Percentiles rank a stretch among this genome's conserved stretches.
These are phyloP conservation scores for Onychomys arenicola DNA, from an alignment of 2,797 vertebrate genomes.

Conservation along the genomic window DNA sequence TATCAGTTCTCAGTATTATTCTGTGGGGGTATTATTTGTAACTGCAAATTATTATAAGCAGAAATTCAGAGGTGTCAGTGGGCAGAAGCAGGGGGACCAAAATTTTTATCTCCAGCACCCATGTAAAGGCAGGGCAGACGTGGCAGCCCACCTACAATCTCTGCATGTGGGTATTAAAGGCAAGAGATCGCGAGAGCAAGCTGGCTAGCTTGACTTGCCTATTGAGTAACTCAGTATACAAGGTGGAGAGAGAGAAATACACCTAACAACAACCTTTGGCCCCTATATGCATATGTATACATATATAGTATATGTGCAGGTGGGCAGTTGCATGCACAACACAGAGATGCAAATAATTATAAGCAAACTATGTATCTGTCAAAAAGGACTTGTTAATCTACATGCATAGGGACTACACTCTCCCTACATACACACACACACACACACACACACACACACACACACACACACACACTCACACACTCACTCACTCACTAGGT, in stretches of 20 bases:
- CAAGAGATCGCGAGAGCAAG: neutral
- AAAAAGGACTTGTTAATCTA: neutral
- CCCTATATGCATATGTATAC: no score
- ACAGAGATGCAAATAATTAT: neutral
- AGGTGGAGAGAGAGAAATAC: neutral
- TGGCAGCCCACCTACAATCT: neutral
- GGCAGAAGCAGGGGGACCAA: neutral
- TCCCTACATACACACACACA: neutral
- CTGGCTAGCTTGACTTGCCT: neutral
- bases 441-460: no score
- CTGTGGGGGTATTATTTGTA: neutral
- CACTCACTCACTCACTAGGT: no score
- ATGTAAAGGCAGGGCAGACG: neutral
- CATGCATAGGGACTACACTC: no score
- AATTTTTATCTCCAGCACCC: neutral
- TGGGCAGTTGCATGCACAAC: neutral
- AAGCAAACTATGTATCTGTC: neutral
- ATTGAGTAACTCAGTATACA: neutral
- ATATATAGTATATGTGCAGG: neutral
- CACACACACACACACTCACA: neutral
- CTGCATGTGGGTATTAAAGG: neutral
- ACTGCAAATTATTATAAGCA: conserved; percentile 9
- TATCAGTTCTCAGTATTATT: neutral
- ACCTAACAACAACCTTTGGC: neutral
- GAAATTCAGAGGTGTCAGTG: neutral